Evolutionary conservation across 2,888 invertebrate genomes (phyloP).

Genomic region (Allygus modestus): DNA sequence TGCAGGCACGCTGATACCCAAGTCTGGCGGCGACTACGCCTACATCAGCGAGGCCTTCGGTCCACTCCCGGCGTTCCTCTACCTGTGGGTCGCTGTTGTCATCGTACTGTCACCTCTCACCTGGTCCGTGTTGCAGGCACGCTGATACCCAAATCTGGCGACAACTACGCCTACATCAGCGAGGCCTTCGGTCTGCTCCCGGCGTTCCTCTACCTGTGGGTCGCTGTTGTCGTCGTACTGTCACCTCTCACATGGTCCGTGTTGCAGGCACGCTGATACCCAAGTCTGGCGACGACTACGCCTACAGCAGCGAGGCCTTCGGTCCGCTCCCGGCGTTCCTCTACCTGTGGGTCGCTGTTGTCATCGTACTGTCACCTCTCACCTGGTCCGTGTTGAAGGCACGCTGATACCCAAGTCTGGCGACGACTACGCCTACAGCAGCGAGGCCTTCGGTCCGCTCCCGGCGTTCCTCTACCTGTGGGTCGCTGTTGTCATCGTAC

Average conservation of each 20-base stretch:
- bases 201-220: neutral
- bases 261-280: neutral
- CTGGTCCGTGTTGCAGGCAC: neutral
- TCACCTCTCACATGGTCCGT: neutral
- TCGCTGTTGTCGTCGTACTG: too few species aligned
- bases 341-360: neutral
- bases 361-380: too few species aligned
- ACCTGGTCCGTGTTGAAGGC: conserved; percentile 70
- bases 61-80: conserved; percentile 1
- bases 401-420: neutral
- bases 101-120: too few species aligned
- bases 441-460: conserved; percentile 1
- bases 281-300: neutral
- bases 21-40: conserved; percentile 5
- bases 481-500: too few species aligned
- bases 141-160: neutral
- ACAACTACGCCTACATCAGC: neutral
- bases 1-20: neutral
- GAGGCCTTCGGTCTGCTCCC: neutral
- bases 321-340: conserved; percentile 1
- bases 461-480: conserved; percentile 1
- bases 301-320: neutral
- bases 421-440: neutral
- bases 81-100: neutral
- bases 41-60: conserved; percentile 4